phyloP scores from a whole-genome alignment of 2,888 invertebrate species.

The Thymelicus acteon region DNA sequence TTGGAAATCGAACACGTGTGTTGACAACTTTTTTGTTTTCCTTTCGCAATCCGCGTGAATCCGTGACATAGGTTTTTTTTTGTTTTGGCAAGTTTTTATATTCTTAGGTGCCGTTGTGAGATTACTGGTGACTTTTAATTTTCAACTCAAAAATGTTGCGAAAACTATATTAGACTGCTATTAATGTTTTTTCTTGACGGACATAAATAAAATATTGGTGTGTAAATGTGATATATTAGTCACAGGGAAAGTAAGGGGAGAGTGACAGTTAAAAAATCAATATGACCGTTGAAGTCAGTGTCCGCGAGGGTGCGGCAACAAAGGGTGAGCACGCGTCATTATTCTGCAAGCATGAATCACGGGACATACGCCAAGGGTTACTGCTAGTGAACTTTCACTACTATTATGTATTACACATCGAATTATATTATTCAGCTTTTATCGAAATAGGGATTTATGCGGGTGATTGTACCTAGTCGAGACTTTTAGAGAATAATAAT shows the following conservation, averaged over 20 bases:
- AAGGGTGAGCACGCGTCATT: conserved; percentile 73
- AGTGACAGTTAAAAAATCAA: conserved; percentile 83
- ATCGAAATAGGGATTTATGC: not conserved
- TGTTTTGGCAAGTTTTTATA: conserved; percentile 12
- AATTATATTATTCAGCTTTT: not conserved
- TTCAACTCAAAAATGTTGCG: not conserved
- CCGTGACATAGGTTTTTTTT: not conserved
- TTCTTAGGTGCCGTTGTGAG: conserved; percentile 4
- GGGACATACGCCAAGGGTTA: conserved; percentile 40
- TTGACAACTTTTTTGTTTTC: conserved; percentile 69
- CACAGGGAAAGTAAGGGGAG: conserved; percentile 46
- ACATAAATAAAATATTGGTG: too few relatives aligned
- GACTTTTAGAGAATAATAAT: not conserved
- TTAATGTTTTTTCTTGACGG: too few relatives aligned
- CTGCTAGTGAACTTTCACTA: conserved; percentile 38
- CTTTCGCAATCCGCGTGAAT: conserved; percentile 24
- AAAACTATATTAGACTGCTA: not conserved
- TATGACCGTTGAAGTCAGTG: conserved; percentile 77
- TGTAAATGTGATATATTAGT: not conserved
- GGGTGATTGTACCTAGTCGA: not conserved
- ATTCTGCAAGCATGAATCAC: conserved; percentile 38
- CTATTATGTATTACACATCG: not conserved
- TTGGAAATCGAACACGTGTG: conserved; percentile 73
- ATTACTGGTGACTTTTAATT: not conserved
- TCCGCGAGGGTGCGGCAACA: conserved; percentile 75